Evolutionary conservation across 1,140 invertebrate genomes (phyloP).

Genomic region (Sinella curviseta): DNA sequence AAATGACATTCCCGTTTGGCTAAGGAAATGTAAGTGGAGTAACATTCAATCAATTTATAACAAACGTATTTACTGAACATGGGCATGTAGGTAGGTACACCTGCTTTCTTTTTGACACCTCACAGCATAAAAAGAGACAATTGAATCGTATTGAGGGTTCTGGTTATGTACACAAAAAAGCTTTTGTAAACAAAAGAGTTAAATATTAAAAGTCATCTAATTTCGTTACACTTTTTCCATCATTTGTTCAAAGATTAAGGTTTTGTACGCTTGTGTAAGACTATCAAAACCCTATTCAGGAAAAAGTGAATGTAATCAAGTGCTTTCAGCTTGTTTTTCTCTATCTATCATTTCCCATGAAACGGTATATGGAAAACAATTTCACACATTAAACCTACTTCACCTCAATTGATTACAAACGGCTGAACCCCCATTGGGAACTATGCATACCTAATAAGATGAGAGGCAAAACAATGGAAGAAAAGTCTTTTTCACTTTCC

Average conservation of each 20-base stretch:
- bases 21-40: too few relatives aligned
- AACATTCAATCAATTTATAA: too few relatives aligned
- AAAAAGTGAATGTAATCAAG: not conserved
- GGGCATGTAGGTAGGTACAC: too few relatives aligned
- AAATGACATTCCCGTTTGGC: not conserved
- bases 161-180: not conserved
- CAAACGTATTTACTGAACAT: too few relatives aligned
- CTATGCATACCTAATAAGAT: conserved; percentile 10
- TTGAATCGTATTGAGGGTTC: too few relatives aligned
- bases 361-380: too few relatives aligned
- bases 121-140: too few relatives aligned
- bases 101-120: too few relatives aligned
- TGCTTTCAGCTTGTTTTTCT: not conserved
- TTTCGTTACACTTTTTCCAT: not conserved
- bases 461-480: not conserved
- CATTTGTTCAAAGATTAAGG: not conserved
- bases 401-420: conserved; percentile 16
- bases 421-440: not conserved
- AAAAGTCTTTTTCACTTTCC: not conserved
- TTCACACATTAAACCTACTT: not conserved
- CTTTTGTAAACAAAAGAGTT: conserved; percentile 14
- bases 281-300: not conserved
- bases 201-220: conserved; percentile 22
- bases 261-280: not conserved
- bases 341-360: too few relatives aligned